These are phyloP conservation scores for Cephus sareptanus DNA, from an alignment of 2,888 invertebrate genomes.

Conservation along the genomic window DNA sequence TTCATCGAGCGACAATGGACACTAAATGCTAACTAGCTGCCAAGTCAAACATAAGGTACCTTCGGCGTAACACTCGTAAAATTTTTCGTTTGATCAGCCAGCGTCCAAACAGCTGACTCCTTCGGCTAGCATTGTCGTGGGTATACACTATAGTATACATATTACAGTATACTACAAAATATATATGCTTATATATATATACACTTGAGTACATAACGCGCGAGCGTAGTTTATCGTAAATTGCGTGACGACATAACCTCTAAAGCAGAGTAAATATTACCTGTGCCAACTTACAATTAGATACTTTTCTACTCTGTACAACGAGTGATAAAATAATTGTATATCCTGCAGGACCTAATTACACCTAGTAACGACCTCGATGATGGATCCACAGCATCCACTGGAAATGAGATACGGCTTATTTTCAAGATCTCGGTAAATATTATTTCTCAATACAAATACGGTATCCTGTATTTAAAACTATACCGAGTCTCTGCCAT, in stretches of 20 bases:
- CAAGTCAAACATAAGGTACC: conserved; percentile 11
- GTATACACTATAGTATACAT: neutral
- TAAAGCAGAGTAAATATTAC: neutral
- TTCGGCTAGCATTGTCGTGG: neutral
- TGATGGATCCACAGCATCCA: neutral
- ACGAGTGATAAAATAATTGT: neutral
- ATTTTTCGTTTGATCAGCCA: neutral
- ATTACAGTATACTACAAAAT: neutral
- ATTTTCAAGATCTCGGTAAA: neutral
- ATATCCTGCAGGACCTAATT: neutral
- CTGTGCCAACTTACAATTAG: neutral
- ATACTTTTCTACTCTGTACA: neutral
- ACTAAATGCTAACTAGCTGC: conserved; percentile 16
- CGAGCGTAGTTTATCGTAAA: neutral
- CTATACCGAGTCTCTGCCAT: neutral
- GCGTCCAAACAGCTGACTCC: neutral
- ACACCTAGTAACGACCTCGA: neutral
- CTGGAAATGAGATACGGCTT: neutral
- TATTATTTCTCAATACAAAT: neutral
- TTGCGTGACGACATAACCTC: neutral
- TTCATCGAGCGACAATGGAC: conserved; percentile 20
- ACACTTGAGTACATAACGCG: neutral
- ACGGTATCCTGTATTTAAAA: neutral
- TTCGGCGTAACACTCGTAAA: neutral
- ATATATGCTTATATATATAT: too few species aligned